phyloP scores from a whole-genome alignment of 2,888 invertebrate species.

The Ethmia dodecea region DNA sequence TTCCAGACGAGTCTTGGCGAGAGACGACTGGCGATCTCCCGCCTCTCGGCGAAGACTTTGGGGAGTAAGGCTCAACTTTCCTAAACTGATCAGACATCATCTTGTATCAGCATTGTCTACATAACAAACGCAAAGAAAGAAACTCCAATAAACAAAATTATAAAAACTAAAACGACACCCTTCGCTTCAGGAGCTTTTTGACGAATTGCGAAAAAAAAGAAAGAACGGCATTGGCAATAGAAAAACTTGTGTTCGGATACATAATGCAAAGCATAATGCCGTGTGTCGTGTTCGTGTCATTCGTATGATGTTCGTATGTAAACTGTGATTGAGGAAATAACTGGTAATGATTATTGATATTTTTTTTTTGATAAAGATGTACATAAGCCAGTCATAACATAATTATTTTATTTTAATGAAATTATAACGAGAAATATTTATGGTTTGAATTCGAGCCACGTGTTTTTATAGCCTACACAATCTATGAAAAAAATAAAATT shows the following conservation, averaged over 20 bases:
- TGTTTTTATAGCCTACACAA: slow-evolving; percentile 31
- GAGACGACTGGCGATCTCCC: slow-evolving; percentile 97
- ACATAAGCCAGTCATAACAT: no score
- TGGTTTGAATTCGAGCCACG: no score
- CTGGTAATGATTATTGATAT: no score
- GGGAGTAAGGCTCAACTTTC: slow-evolving; percentile 95
- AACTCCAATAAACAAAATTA: slow-evolving; percentile 58
- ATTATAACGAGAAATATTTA: no score
- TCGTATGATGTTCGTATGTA: no score
- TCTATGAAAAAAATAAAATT: slow-evolving; percentile 35
- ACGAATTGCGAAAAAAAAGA: slow-evolving; percentile 30
- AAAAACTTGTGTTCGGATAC: slow-evolving; percentile 1
- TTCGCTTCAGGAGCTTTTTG: slow-evolving; percentile 36
- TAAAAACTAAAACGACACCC: slow-evolving; percentile 52
- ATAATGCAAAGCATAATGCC: no score
- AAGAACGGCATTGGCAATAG: background rate
- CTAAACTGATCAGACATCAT: slow-evolving; percentile 96
- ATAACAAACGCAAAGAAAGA: slow-evolving; percentile 50
- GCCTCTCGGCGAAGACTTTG: slow-evolving; percentile 95
- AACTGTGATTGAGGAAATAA: no score
- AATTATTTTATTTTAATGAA: no score
- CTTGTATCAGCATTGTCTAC: slow-evolving; percentile 80
- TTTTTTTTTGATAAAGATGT: background rate
- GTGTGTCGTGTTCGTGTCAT: no score
- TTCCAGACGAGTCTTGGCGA: slow-evolving; percentile 97